These are phyloP conservation scores for Magallana ariakensis DNA, from an alignment of 1,140 invertebrate genomes.

Conservation along the genomic window DNA sequence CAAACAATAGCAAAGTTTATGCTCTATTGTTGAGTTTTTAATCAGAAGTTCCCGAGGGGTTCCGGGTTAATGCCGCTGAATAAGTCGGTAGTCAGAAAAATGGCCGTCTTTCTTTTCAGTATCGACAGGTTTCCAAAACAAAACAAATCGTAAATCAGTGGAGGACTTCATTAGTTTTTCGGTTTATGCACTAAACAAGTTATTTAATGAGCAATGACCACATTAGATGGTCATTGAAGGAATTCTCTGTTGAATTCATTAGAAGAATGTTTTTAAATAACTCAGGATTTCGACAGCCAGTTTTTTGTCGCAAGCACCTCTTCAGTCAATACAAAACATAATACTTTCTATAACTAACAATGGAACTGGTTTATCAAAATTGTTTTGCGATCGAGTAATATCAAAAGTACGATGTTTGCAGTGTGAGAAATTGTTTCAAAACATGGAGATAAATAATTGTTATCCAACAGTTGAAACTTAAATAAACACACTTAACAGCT, in stretches of 20 bases:
- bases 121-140: conserved; percentile 11
- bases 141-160: conserved; percentile 18
- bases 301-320: neutral
- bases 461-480: neutral
- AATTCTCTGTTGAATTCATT: neutral
- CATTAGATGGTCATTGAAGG: neutral
- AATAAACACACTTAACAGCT: neutral
- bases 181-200: neutral
- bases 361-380: neutral
- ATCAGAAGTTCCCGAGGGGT: conserved; percentile 14
- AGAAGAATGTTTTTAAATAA: conserved; percentile 1
- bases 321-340: neutral
- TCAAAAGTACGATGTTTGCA: neutral
- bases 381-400: neutral
- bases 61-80: conserved; percentile 5
- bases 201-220: conserved; percentile 15
- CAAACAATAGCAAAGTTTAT: conserved; percentile 11
- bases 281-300: neutral
- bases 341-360: neutral
- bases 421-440: neutral
- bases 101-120: neutral
- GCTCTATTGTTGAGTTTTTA: neutral
- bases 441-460: neutral
- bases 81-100: neutral
- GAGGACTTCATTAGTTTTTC: neutral